These are phyloP conservation scores for Metacarcinus magister DNA, from an alignment of 2,888 invertebrate species.

Conservation along the genomic window DNA sequence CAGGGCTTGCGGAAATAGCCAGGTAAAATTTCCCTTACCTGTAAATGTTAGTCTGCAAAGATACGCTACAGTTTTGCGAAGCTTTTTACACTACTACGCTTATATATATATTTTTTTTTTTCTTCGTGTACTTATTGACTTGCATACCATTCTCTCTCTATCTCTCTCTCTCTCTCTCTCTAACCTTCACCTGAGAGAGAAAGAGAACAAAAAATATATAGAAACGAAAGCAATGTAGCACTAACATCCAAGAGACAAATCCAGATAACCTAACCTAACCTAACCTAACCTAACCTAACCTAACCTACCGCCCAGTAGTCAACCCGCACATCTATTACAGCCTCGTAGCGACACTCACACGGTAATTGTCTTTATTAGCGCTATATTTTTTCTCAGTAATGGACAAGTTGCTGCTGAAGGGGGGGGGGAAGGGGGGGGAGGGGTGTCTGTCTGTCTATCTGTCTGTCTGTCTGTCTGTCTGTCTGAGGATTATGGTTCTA, in stretches of 20 bases:
- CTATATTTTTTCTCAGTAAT: slow-evolving; percentile 30
- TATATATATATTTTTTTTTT: background rate
- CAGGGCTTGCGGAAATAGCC: background rate
- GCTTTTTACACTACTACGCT: background rate
- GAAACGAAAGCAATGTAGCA: background rate
- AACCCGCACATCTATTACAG: background rate
- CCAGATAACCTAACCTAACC: background rate
- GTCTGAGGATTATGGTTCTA: background rate
- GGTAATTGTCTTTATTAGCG: slow-evolving; percentile 62
- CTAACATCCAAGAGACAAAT: background rate
- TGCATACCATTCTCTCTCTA: background rate
- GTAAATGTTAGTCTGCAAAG: slow-evolving; percentile 5
- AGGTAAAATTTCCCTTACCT: slow-evolving; percentile 3
- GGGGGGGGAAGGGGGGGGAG: background rate
- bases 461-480: background rate
- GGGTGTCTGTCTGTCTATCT: background rate
- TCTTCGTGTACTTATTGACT: background rate
- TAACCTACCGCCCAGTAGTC: background rate
- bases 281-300: background rate
- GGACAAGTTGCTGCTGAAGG: background rate
- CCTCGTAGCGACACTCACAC: slow-evolving; percentile 44
- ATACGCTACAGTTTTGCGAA: background rate
- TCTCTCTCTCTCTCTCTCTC: background rate
- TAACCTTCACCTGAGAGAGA: slow-evolving; percentile 35
- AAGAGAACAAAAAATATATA: slow-evolving; percentile 60